phyloP scores from a whole-genome alignment of 53 echinoderm and acorn worm species.

The Apostichopus leukothele region DNA sequence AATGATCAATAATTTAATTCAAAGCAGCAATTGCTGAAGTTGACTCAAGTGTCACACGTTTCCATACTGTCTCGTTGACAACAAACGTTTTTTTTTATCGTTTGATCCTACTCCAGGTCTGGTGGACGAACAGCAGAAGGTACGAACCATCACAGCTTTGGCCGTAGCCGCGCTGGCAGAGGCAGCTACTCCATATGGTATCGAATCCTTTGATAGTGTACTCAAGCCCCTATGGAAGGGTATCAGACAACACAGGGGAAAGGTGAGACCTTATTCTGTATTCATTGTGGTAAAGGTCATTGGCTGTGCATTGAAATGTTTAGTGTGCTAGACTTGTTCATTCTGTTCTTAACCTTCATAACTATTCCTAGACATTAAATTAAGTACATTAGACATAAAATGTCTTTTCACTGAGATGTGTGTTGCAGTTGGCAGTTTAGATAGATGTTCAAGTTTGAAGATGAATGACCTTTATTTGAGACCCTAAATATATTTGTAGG shows the following conservation, averaged over 20 bases:
- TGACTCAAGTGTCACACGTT: neutral
- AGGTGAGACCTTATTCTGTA: conserved; percentile 58
- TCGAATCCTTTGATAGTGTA: conserved; percentile 99
- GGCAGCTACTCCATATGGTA: conserved; percentile 98
- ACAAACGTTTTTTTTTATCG: neutral
- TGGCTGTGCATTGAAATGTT: no score
- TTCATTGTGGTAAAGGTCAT: no score
- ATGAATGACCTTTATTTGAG: no score
- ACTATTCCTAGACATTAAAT: no score
- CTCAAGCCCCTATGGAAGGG: conserved; percentile 99
- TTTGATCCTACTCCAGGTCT: conserved; percentile 61
- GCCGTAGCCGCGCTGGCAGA: conserved; percentile 98
- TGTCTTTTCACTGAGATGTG: no score
- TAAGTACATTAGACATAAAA: no score
- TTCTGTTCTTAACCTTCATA: no score
- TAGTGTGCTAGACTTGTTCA: no score
- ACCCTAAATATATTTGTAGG: no score
- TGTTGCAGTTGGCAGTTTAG: no score
- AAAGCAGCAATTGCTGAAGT: neutral
- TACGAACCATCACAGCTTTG: conserved; percentile 98
- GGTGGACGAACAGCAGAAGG: conserved; percentile 99
- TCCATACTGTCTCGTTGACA: neutral
- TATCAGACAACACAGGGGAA: conserved; percentile 99
- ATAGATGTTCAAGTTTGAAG: no score
- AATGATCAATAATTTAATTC: no score